A percentile compares a stretch with the other conserved stretches of the same genome.
Conservation (phyloP, 1,140 invertebrate genomes). For the Drosophila funebris region DNA sequence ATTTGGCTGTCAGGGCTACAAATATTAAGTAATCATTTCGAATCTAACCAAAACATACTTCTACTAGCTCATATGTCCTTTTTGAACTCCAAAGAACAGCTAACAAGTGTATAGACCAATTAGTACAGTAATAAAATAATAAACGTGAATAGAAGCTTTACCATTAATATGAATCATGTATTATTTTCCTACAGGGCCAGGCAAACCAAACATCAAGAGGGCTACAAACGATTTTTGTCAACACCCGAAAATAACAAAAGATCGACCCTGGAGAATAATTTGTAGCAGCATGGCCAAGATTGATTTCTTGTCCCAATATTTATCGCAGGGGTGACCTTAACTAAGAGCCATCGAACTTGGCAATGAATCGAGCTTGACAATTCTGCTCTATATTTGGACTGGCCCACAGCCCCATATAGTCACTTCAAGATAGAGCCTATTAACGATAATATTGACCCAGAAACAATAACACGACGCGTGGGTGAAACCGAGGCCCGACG, state of each 20-base stretch:
- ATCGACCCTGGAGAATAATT: conserved; percentile 54
- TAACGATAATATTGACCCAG: conserved; percentile 37
- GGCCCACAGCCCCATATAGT: conserved; percentile 19
- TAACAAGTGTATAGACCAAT: no score
- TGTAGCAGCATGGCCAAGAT: conserved; percentile 56
- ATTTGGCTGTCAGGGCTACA: background rate
- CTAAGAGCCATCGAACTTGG: conserved; percentile 74
- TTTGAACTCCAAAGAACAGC: no score
- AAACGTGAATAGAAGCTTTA: background rate
- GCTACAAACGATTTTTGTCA: conserved; percentile 54
- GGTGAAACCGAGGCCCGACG: conserved; percentile 32
- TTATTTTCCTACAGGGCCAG: conserved; percentile 1
- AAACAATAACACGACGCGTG: conserved; percentile 31
- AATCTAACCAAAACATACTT: background rate
- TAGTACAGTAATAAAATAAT: no score
- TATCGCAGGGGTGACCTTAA: conserved; percentile 48
- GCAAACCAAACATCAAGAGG: conserved; percentile 19
- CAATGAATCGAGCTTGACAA: conserved; percentile 60
- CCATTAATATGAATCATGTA: background rate
- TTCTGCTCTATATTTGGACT: conserved; percentile 60
- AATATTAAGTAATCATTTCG: background rate
- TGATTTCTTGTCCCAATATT: conserved; percentile 57
- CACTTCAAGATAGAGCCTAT: conserved; percentile 9
- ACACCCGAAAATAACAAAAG: conserved; percentile 27
- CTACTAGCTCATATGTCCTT: background rate